Base-by-base conservation (phyloP, 2,888 invertebrate species). In the Mechanitis mazaeus region DNA sequence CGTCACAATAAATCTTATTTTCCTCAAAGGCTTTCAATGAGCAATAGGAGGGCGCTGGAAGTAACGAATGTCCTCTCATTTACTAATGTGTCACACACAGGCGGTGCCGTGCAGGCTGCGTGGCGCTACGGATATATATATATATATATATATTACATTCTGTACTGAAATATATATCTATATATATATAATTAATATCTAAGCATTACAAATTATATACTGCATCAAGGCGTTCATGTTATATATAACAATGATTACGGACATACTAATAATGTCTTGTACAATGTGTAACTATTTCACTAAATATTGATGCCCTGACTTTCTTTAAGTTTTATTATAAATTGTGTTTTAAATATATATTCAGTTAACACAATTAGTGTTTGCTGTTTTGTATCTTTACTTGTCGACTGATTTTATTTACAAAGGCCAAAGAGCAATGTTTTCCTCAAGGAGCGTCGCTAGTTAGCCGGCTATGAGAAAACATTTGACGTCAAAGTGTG, bases 81-180 rank as follows among this genome's bases (percentile, higher is more conserved):
- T 90, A 90, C 90, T 91, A 90, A 91, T 91, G 89, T 91, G 90
- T 90, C 91, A 89, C 88, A 90, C 84, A 86, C 91, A 90, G 85
- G 83, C 89, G 86, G 84, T 80, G 88, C 87, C 88, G 87, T 88
- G 80, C 79, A 74, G 74, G 74, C 72, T 67, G 68, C 45, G 57
- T 64, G 65, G 63, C 66, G 28, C 50, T 28, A 50, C 50, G 31
- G 31, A 28, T 7, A 7, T 28, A 50, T 3, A 9, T 42, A 1
- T 42, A 28, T 7, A 7, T 28, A 50, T 3, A 9, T 42, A 1
- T 42, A 9, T 1, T 9, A 42, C 2, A 42, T 42, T 9, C 42
- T 20, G 20, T 20, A 20, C 20, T 20, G 0, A 20, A 20, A 42
- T 9, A 42, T 1, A 11, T 3, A 35, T 0, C 4, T 3, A 1